Evolutionary conservation across 1,140 invertebrate genomes (phyloP).

Genomic region (Solen grandis): DNA sequence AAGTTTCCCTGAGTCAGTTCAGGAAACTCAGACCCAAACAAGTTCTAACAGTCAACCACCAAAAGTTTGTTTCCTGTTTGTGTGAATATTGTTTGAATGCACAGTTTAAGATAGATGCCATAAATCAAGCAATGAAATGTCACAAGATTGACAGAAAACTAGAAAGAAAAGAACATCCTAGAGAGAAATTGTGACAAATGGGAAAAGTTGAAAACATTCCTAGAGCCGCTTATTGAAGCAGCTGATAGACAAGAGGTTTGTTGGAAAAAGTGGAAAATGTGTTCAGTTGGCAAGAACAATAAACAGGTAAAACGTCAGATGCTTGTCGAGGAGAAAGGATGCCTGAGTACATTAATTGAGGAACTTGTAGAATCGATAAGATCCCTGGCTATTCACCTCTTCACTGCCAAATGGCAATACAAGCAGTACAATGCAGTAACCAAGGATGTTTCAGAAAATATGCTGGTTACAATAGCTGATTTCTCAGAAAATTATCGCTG

Average conservation of each 20-base stretch:
- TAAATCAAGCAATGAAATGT: background rate
- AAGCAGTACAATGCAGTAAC: background rate
- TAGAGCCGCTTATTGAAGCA: background rate
- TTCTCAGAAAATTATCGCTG: background rate
- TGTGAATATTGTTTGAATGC: slow-evolving; percentile 51
- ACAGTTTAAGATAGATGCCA: slow-evolving; percentile 25
- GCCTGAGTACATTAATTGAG: slow-evolving; percentile 8
- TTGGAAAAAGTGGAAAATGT: slow-evolving; percentile 31
- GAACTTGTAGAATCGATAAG: slow-evolving; percentile 8
- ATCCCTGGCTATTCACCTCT: background rate
- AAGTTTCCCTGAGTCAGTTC: slow-evolving; percentile 41
- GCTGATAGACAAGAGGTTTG: background rate
- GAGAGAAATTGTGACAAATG: slow-evolving; percentile 1
- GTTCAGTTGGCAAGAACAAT: background rate
- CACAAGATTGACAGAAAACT: background rate
- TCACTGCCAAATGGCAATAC: background rate
- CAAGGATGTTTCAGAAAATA: background rate
- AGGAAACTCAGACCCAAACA: slow-evolving; percentile 37
- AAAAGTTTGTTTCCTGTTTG: slow-evolving; percentile 31
- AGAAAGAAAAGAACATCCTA: slow-evolving; percentile 23
- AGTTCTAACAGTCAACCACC: slow-evolving; percentile 18
- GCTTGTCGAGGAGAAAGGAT: slow-evolving; percentile 2
- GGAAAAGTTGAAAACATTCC: background rate
- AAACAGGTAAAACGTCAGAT: slow-evolving; percentile 23
- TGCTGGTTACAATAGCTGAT: background rate